A percentile compares a stretch with the other conserved stretches of the same genome.
These are phyloP conservation scores for Myotis myotis DNA, from an alignment of 2,797 vertebrate species.

Conservation along the genomic window DNA sequence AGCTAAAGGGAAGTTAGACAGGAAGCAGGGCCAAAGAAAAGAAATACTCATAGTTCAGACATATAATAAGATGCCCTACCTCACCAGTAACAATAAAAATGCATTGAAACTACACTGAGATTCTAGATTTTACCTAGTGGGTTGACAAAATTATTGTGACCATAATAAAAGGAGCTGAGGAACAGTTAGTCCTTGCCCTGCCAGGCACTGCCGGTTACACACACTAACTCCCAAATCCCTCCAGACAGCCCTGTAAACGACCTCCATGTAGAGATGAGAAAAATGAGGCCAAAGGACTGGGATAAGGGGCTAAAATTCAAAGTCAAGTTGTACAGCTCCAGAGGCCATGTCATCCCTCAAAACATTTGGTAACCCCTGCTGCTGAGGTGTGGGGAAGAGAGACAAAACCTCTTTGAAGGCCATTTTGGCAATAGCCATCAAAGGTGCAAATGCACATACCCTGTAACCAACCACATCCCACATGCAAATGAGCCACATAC, in stretches of 20 bases:
- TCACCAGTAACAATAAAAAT: not conserved
- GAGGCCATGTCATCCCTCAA: not conserved
- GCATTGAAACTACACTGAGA: not conserved
- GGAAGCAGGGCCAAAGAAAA: not conserved
- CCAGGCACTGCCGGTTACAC: not conserved
- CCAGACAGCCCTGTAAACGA: accelerated
- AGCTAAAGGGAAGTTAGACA: not conserved
- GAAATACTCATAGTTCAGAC: not conserved
- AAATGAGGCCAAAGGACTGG: not conserved
- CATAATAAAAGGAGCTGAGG: not conserved
- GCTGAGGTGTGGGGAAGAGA: not conserved
- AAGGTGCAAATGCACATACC: not conserved
- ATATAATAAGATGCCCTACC: not conserved
- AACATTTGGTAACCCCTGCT: not conserved
- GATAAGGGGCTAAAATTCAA: not conserved
- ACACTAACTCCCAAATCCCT: not conserved
- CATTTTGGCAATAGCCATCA: not conserved
- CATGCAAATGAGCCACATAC: not conserved
- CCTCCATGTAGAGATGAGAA: not conserved
- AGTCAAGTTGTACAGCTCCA: not conserved
- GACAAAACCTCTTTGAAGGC: not conserved
- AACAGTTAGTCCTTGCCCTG: not conserved
- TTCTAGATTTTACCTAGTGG: not conserved
- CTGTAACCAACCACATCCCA: not conserved
- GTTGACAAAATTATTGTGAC: not conserved